phyloP scores from a whole-genome alignment of 2,888 invertebrate genomes.

The Idaea dimidiata region DNA sequence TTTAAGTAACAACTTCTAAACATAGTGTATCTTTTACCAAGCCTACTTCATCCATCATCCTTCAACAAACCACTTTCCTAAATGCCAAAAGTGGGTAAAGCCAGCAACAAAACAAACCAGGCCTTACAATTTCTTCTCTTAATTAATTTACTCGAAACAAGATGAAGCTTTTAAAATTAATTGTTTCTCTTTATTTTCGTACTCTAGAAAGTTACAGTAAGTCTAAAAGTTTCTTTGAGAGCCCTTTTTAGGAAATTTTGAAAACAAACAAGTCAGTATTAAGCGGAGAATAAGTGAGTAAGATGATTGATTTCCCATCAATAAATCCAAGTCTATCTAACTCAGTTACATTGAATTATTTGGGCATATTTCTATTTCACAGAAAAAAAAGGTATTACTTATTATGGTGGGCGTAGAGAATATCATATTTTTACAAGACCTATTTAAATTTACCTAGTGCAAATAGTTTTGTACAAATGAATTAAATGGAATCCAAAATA shows the following conservation, averaged over 20 bases:
- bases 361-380: too few species aligned
- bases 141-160: background rate
- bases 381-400: too few species aligned
- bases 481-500: too few species aligned
- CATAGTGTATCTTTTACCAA: background rate
- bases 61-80: background rate
- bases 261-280: background rate
- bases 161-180: background rate
- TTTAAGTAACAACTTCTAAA: too few species aligned
- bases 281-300: too few species aligned
- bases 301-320: too few species aligned
- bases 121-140: background rate
- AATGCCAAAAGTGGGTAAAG: background rate
- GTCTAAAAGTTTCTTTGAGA: background rate
- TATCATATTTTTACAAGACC: too few species aligned
- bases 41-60: background rate
- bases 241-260: background rate
- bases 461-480: too few species aligned
- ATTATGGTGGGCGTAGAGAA: too few species aligned
- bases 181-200: background rate
- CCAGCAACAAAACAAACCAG: background rate
- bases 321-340: too few species aligned
- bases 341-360: too few species aligned
- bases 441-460: too few species aligned
- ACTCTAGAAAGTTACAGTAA: background rate